Evolutionary conservation across 2,113 vertebrate species (phyloP).

Genomic region (Cochlearius cochlearius): DNA sequence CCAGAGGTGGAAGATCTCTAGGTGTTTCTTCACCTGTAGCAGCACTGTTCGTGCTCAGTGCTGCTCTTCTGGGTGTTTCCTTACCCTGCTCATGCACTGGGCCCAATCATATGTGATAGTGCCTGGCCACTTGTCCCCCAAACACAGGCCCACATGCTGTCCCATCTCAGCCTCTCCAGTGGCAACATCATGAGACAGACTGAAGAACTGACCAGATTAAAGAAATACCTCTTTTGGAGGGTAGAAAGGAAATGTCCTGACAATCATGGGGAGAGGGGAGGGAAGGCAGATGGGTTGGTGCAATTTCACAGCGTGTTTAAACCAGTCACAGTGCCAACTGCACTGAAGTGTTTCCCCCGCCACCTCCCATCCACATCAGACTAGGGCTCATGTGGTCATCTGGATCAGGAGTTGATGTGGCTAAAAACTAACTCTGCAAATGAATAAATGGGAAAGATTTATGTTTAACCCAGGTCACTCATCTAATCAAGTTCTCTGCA

Average conservation of each 20-base stretch:
- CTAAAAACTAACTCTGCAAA: conserved; percentile 13
- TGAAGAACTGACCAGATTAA: neutral
- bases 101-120: accelerated
- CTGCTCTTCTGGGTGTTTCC: neutral
- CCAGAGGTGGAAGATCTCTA: neutral
- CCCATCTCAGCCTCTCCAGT: neutral
- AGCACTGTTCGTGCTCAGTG: neutral
- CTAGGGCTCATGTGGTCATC: neutral
- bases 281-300: neutral
- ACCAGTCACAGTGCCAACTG: neutral
- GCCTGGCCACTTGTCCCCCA: neutral
- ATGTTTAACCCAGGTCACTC: conserved; percentile 17
- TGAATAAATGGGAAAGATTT: neutral
- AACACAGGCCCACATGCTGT: neutral
- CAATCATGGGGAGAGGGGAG: neutral
- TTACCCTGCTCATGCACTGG: neutral
- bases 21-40: neutral
- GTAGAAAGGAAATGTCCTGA: neutral
- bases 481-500: neutral
- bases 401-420: neutral
- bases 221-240: neutral
- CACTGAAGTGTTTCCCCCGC: neutral
- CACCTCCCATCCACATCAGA: neutral
- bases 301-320: neutral
- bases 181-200: neutral